These are phyloP conservation scores for Oceanodroma tethys DNA, from an alignment of 2,113 vertebrate species.

Conservation along the genomic window DNA sequence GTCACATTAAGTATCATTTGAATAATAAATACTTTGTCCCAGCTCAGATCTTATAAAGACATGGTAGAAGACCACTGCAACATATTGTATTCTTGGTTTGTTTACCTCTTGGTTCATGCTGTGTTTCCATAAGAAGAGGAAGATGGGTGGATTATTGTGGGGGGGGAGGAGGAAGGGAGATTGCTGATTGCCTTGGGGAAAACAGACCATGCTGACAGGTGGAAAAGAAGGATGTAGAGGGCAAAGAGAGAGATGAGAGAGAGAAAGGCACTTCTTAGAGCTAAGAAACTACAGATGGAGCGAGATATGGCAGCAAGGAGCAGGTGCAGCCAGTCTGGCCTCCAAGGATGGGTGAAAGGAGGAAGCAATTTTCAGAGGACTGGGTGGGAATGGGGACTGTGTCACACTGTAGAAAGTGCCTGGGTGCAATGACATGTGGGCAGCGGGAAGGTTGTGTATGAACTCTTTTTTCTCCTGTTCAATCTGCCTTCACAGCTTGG, in stretches of 20 bases:
- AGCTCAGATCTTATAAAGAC: background rate
- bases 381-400: background rate
- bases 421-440: background rate
- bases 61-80: background rate
- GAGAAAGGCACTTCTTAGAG: background rate
- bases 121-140: background rate
- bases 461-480: background rate
- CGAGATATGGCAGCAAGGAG: background rate
- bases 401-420: background rate
- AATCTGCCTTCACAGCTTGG: background rate
- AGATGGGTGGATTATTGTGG: background rate
- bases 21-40: background rate
- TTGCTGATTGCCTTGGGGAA: background rate
- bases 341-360: background rate
- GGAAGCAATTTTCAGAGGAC: background rate
- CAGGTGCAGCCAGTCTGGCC: background rate
- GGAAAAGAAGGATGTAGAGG: background rate
- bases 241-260: background rate
- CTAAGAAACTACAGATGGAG: background rate
- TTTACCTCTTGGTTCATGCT: background rate
- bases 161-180: rapidly evolving
- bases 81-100: background rate
- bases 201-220: background rate
- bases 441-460: background rate
- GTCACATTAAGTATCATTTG: background rate